Conservation (phyloP, 2,113 vertebrate genomes). For the Labeo rohita region DNA sequence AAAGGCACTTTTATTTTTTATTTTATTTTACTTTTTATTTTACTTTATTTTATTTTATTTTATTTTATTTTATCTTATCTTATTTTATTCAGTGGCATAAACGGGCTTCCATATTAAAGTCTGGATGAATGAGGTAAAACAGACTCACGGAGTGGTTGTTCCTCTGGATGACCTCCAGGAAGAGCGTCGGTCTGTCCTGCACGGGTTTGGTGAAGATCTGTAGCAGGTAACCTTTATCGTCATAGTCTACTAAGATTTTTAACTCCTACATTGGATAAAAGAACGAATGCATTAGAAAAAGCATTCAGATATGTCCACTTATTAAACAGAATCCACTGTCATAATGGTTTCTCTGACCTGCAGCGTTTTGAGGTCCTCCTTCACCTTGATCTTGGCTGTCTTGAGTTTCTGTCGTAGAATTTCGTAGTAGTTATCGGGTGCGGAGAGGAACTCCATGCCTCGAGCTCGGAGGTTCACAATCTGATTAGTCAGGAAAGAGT, state of each 20-base stretch:
- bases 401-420: constrained; percentile 75
- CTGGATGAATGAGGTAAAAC: neutral
- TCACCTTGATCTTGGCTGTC: constrained; percentile 81
- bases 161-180: constrained; percentile 84
- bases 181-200: constrained; percentile 83
- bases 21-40: no score
- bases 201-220: constrained; percentile 86
- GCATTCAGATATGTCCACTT: neutral
- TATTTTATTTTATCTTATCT: no score
- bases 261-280: constrained; percentile 69
- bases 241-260: constrained; percentile 83
- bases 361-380: constrained; percentile 78
- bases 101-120: no score
- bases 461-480: constrained; percentile 78
- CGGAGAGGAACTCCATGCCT: constrained; percentile 79
- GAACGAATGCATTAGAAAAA: neutral
- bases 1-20: no score
- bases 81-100: no score
- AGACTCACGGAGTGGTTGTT: constrained; percentile 80
- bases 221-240: constrained; percentile 84
- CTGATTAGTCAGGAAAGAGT: constrained; percentile 62
- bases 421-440: constrained; percentile 79
- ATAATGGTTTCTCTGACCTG: constrained; percentile 68
- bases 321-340: neutral
- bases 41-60: no score